Conservation (phyloP, 2,888 invertebrate genomes). For the Pristionchus exspectatus region DNA sequence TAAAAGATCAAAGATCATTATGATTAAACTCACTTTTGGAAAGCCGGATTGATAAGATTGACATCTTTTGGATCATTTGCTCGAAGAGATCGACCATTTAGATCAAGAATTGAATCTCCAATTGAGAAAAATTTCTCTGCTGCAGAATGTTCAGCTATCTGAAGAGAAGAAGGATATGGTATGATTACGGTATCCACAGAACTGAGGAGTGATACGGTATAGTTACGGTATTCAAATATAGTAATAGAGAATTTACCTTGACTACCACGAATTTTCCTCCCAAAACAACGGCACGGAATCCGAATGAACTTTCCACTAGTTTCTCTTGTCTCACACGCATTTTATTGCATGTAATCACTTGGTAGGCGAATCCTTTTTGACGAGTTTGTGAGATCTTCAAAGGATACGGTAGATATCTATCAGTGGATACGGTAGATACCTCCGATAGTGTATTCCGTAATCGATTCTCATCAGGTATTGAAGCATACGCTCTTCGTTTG, state of each 20-base stretch:
- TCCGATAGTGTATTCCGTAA: not conserved
- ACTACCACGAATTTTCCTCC: conserved; percentile 35
- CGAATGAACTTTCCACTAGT: not conserved
- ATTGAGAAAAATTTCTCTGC: conserved; percentile 49
- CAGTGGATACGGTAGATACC: conserved; percentile 13
- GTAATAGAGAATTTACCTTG: not conserved
- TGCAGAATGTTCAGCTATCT: conserved; percentile 32
- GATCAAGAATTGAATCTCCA: conserved; percentile 42
- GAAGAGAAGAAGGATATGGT: not conserved
- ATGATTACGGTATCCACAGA: too few relatives aligned
- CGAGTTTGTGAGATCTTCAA: not conserved
- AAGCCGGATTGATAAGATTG: conserved; percentile 34
- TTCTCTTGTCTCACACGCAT: conserved; percentile 27
- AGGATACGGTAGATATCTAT: not conserved
- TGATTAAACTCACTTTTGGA: not conserved
- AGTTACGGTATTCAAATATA: too few relatives aligned
- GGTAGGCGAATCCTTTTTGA: conserved; percentile 8
- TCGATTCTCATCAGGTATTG: not conserved
- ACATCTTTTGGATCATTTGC: not conserved
- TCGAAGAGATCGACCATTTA: conserved; percentile 6
- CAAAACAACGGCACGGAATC: not conserved
- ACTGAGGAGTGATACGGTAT: not conserved
- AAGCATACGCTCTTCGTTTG: conserved; percentile 20
- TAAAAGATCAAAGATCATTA: not conserved
- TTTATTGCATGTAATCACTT: conserved; percentile 39